Base-by-base conservation (phyloP, 2,888 invertebrate species). In the Lasioglossum villosulum region DNA sequence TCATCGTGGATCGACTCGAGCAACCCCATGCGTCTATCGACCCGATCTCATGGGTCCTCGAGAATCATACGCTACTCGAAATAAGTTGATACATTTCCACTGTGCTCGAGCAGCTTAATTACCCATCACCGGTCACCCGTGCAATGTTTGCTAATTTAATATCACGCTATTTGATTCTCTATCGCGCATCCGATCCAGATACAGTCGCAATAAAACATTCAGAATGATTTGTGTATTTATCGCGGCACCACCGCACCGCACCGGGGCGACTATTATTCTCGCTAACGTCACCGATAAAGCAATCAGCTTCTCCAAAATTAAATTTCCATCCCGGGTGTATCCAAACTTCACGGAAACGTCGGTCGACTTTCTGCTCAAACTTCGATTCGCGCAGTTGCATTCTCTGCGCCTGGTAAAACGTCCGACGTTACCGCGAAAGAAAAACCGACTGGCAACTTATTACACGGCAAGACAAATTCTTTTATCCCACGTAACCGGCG, bases 401-500 rank as follows among this genome's bases (percentile, higher is more conserved):
- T 2, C 14, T 14, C 0, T 0, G 37, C 12, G 39, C 4, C 70
- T n/a, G 10, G 12, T 8, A 70, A 70, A 70, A 70, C 6, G n/a
- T 0, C 23, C 37, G 34, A 3, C 23, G 4, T n/a, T 39, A n/a
- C 39, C 39, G 12, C 19, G 48, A 34, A 30, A 48, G 27, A 48
- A 48, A 34, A 72, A 70, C 70, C 68, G 23, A 10, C 70, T 30
- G 70, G 68, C 45, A 42, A 74, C 70, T 45, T 56, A 71, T 80
- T 70, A 48, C 70, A 59, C 59, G 56, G 63, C 70, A 75, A 82
- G 82, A 75, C 82, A 80, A n/a, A 83, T 83, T 71, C 84, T 78
- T 83, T 78, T 74, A 84, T 70, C 77, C 84, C 4, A 6, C 14
- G 23, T 66, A 23, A 56, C 56, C 56, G 56, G 39, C 66, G n/a